These are phyloP conservation scores for Lycophotia porphyrea DNA, from an alignment of 2,888 invertebrate genomes.

Conservation along the genomic window DNA sequence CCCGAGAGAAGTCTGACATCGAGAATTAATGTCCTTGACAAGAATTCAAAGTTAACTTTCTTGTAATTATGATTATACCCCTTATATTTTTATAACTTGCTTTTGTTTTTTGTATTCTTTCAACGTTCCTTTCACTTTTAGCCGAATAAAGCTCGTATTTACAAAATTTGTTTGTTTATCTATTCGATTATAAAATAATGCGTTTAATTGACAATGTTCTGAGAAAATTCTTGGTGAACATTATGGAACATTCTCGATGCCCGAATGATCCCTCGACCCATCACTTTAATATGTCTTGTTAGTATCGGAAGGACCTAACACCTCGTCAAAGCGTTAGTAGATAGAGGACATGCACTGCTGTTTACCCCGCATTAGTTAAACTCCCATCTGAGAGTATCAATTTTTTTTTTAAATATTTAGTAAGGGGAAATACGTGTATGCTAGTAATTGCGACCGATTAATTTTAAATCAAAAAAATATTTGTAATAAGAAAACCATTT, in stretches of 20 bases:
- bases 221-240: background rate
- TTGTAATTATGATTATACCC: too few relatives aligned
- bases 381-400: background rate
- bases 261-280: background rate
- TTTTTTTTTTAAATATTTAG: background rate
- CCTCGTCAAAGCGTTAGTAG: constrained; percentile 46
- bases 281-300: constrained; percentile 38
- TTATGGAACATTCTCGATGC: constrained; percentile 14
- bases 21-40: background rate
- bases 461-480: background rate
- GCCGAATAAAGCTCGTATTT: background rate
- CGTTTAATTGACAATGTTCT: background rate
- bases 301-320: constrained; percentile 51
- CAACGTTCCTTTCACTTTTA: background rate
- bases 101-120: background rate
- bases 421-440: background rate
- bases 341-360: constrained; percentile 31
- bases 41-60: background rate
- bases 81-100: background rate
- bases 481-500: background rate
- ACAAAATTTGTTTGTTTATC: background rate
- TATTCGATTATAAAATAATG: background rate
- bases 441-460: background rate
- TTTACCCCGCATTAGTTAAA: constrained; percentile 1
- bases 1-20: constrained; percentile 4